Conservation (phyloP, 2,888 invertebrate species). For the Apodemia duryi region DNA sequence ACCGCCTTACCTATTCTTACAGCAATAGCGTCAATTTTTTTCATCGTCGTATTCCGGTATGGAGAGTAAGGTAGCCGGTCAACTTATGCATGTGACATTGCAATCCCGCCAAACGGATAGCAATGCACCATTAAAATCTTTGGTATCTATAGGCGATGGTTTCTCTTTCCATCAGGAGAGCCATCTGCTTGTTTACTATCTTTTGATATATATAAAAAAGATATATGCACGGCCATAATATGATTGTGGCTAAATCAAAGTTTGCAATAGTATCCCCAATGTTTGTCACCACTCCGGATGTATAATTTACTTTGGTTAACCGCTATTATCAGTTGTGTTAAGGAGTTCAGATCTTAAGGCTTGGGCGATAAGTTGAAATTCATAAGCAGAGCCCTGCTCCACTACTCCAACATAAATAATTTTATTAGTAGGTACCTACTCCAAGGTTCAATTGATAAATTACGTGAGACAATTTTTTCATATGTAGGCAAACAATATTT, state of each 20-base stretch:
- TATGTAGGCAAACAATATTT: constrained; percentile 5
- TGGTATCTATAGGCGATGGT: too few relatives aligned
- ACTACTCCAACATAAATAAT: background rate
- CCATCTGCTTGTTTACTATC: too few relatives aligned
- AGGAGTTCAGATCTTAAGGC: constrained; percentile 12
- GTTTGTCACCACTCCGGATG: constrained; percentile 4
- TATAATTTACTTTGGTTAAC: constrained; percentile 6
- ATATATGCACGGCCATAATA: background rate
- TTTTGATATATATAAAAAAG: too few relatives aligned
- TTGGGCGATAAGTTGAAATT: background rate
- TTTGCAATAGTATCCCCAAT: constrained; percentile 10
- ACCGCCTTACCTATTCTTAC: too few relatives aligned
- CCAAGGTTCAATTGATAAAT: constrained; percentile 13
- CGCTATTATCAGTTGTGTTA: background rate
- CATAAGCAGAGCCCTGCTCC: background rate
- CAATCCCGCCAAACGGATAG: too few relatives aligned
- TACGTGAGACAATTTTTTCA: constrained; percentile 1
- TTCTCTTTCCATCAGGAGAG: too few relatives aligned
- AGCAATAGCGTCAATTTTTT: too few relatives aligned
- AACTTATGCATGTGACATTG: too few relatives aligned
- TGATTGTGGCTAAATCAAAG: background rate
- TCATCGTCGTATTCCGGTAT: too few relatives aligned
- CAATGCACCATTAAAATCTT: too few relatives aligned
- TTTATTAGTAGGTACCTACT: background rate
- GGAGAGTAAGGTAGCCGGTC: too few relatives aligned